Evolutionary conservation across 2,888 invertebrate genomes (phyloP).

Genomic region (Amorpha juglandis): DNA sequence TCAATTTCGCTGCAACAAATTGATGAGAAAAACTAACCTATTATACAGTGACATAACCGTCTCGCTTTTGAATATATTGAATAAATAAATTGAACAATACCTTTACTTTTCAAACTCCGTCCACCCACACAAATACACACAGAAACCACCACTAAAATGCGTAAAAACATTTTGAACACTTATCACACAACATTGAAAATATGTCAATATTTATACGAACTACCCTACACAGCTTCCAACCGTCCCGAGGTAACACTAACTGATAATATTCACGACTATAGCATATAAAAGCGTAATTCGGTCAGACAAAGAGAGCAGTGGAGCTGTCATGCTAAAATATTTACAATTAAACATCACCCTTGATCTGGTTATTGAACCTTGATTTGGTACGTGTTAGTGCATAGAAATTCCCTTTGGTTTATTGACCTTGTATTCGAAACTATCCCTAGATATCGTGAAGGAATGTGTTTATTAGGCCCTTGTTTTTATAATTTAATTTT

Average conservation of each 20-base stretch:
- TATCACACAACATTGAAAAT: neutral
- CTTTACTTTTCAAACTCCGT: slow-evolving; percentile 28
- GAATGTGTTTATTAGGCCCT: slow-evolving; percentile 5
- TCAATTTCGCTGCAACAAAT: no score
- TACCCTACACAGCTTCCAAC: slow-evolving; percentile 15
- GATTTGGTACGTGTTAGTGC: slow-evolving; percentile 31
- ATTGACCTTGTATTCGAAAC: neutral
- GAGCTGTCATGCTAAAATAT: slow-evolving; percentile 42
- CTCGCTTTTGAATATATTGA: neutral
- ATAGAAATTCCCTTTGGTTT: slow-evolving; percentile 25
- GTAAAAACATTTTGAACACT: slow-evolving; percentile 2
- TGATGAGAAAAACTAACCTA: no score
- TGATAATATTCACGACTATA: slow-evolving; percentile 45
- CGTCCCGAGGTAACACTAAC: slow-evolving; percentile 21
- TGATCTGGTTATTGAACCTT: slow-evolving; percentile 44
- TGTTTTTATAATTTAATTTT: neutral
- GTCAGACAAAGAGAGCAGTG: slow-evolving; percentile 53
- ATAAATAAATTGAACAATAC: slow-evolving; percentile 16
- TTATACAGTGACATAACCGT: neutral
- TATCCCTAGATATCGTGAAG: slow-evolving; percentile 9
- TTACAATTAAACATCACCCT: slow-evolving; percentile 24
- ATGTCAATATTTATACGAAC: slow-evolving; percentile 1
- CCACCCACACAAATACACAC: slow-evolving; percentile 15
- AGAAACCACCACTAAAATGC: slow-evolving; percentile 7
- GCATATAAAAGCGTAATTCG: slow-evolving; percentile 70